Evolutionary conservation across 2,888 invertebrate genomes (phyloP), one percentile per base, ranked within the genome.

Genomic region (Lycocerus yunnanus): DNA sequence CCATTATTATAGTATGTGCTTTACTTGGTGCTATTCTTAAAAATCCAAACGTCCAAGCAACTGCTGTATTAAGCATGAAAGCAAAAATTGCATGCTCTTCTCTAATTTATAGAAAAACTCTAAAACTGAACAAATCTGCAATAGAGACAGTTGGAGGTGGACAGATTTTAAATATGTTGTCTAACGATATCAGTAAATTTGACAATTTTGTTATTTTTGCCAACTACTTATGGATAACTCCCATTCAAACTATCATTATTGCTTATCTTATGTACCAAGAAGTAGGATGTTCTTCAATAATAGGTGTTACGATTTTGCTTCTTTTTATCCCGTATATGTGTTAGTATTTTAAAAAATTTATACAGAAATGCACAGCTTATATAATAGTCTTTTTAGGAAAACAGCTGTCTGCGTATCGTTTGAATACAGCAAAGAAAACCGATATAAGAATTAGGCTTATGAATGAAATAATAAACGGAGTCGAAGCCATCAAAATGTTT

Each of bases 361-460:
- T n/a, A n/a, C n/a, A n/a, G n/a, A n/a, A n/a, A n/a, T n/a, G n/a
- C 13, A 27, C 4, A 27, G n/a, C n/a, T 43, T 43, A 6, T n/a
- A n/a, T 80, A n/a, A n/a, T n/a, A 18, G 61, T 63, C 8, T 20
- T 63, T 15, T 15, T 63, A 20, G 61, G 18, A 18, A 63, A 63
- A 18, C 13, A 18, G 3, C n/a, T 16, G n/a, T 16, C 61, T 6
- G n/a, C 8, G 3, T 63, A 18, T 18, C 90, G 94, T 59, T 83
- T 94, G 78, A 91, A 92, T 83, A 97, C 96, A 0, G 97, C 97
- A 0, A 87, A 93, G 13, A 90, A 94, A 74, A 97, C 97, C 0
- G 98, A 98, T 86, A 94, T 96, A 84, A 90, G 98, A 71, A 95
- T 98, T 10, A 91, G 95, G 4, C 89, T 97, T 67, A 97, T 97